Evolutionary conservation across 2,113 vertebrate genomes (phyloP), one percentile per base, ranked within the genome.

Genomic region (Thymallus thymallus): DNA sequence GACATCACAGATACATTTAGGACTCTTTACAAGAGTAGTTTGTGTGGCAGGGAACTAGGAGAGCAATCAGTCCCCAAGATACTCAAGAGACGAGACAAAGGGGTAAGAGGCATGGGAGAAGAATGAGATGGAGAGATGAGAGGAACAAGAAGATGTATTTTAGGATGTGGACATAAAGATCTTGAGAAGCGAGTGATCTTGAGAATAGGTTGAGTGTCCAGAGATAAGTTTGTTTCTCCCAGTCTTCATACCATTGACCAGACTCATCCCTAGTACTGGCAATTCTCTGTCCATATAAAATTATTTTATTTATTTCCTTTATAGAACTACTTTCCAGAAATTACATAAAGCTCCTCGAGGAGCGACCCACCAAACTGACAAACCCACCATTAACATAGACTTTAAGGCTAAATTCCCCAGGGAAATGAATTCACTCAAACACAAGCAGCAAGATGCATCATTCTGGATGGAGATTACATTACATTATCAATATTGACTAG

Each of bases 1-100:
- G 56, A 60, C 56, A 60, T 60, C 56, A 60, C 56, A 60, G 56
- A 60, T 60, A 22, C 56, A 60, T 60, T 22, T 60, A n/a, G 4
- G n/a, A 60, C 6, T 60, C n/a, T 60, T 60, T 60, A 60, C 56
- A 60, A 9, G 20, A 60, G n/a, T 60, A 22, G 23, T 60, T 60
- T 60, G 20, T 22, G 56, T 60, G n/a, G 56, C n/a, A 60, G n/a
- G 56, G 7, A 60, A 60, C 18, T 9, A 23, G 56, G 9, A 60
- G 20, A 60, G 56, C 56, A 60, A 22, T 60, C n/a, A 12, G 56
- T 22, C 56, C n/a, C 56, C 18, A 60, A 60, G n/a, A 60, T 60
- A 22, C 56, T 60, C 56, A 60, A 22, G 56, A 60, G 56, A 23
- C n/a, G 51, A 55, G 51, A 55, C 3, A 55, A 20, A 60, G 18